These are phyloP conservation scores for Adineta ricciae DNA, from an alignment of 2,888 invertebrate species.

Conservation along the genomic window DNA sequence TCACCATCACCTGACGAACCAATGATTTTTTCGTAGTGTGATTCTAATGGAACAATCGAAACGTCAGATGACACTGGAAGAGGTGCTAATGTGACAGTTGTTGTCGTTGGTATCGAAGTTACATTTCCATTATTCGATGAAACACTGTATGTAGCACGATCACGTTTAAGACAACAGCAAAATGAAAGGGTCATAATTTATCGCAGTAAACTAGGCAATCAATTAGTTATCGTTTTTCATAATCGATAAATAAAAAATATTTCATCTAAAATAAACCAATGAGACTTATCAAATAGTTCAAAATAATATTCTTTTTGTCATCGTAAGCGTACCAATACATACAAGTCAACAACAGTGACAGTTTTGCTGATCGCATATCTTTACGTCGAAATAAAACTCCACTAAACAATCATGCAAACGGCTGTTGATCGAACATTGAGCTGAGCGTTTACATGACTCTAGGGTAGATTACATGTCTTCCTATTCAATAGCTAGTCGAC, in stretches of 20 bases:
- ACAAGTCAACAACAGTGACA: no score
- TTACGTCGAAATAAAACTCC: no score
- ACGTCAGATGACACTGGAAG: not conserved
- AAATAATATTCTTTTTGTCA: no score
- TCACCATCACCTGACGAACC: slow-evolving; percentile 22
- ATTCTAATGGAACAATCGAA: not conserved
- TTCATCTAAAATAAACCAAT: not conserved
- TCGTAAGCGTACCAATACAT: no score
- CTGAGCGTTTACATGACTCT: no score
- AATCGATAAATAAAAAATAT: not conserved
- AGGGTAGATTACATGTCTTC: no score
- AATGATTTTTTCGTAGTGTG: slow-evolving; percentile 2
- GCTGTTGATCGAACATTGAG: no score
- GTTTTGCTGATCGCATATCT: no score
- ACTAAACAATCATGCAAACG: no score
- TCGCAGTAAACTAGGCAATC: not conserved
- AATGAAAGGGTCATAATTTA: not conserved
- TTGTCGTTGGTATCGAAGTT: not conserved
- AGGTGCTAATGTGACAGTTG: not conserved
- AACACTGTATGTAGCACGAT: slow-evolving; percentile 20
- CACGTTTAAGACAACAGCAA: slow-evolving; percentile 17
- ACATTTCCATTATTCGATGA: not conserved
- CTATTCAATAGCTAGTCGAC: no score
- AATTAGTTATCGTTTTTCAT: not conserved
- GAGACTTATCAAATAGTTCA: no score